Evolutionary conservation across 2,888 invertebrate genomes (phyloP).

Genomic region (Baronia brevicornis): DNA sequence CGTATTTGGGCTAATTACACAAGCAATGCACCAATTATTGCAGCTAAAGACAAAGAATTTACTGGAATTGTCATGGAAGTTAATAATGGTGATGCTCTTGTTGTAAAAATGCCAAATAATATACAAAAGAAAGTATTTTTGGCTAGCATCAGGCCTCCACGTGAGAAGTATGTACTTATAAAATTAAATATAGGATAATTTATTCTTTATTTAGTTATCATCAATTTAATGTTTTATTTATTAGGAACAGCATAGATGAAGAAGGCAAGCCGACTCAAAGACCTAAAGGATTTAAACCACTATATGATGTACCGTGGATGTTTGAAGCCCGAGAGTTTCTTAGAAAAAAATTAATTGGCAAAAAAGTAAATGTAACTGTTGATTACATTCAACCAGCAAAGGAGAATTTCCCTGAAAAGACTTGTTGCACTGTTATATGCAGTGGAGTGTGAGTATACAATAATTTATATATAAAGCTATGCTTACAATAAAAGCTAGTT

Average conservation of each 20-base stretch:
- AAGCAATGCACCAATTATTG: slow-evolving; percentile 81
- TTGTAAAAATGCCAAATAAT: slow-evolving; percentile 87
- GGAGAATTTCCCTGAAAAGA: slow-evolving; percentile 95
- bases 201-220: slow-evolving; percentile 1
- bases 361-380: slow-evolving; percentile 92
- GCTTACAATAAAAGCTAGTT: no score
- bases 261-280: slow-evolving; percentile 81
- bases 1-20: slow-evolving; percentile 95
- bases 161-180: slow-evolving; percentile 74
- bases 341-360: slow-evolving; percentile 95
- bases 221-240: slow-evolving; percentile 2
- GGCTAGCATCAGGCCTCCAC: slow-evolving; percentile 95
- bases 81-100: slow-evolving; percentile 94
- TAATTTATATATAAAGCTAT: not conserved
- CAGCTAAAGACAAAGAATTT: slow-evolving; percentile 88
- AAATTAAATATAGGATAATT: slow-evolving; percentile 2
- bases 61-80: slow-evolving; percentile 91
- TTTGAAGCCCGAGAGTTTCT: slow-evolving; percentile 98
- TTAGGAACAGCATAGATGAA: slow-evolving; percentile 74
- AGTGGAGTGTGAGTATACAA: slow-evolving; percentile 67
- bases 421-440: slow-evolving; percentile 92
- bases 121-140: slow-evolving; percentile 93
- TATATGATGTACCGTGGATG: slow-evolving; percentile 99
- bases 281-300: slow-evolving; percentile 86
- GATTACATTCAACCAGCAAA: slow-evolving; percentile 98